Evolutionary conservation across 2,888 invertebrate genomes (phyloP), one percentile per base, ranked within the genome.

Genomic region (Leucoptera coffeella): DNA sequence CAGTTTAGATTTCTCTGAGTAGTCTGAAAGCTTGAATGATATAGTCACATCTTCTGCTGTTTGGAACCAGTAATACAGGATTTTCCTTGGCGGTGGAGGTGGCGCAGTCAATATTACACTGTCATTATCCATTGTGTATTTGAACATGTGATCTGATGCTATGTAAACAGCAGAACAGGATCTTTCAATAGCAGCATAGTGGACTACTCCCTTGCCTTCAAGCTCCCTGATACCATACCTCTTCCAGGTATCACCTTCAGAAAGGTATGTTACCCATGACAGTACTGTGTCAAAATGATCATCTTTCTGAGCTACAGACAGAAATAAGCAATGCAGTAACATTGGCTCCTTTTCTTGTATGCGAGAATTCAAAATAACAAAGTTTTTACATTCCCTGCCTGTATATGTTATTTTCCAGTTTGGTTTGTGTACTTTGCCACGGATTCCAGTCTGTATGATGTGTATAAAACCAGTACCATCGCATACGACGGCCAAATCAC

Each of bases 21-120:
- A 56, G 23, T 47, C 39, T 30, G 59, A 49, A n/a, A 75, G 42
- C 35, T 59, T 51, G 5, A 59, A 51, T 13, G 71, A 73, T 1
- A 88, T 42, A 1, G 71, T 73, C 4, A 90, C 45, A 35, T 85
- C 81, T 29, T 83, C 80, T 9, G 61, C 47, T 4, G 75, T 80
- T 56, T 90, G 88, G 5, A 73, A 54, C 88, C 88, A 90, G 2
- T 75, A 73, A 42, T 82, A 72, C 14, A 81, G 38, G 41, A 62
- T 42, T 59, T 71, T 41, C 33, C 38, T 45, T 7, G 39, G 35
- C 21, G 34, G 32, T 8, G 30, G 29, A 12, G 36, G 36, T 25
- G 34, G 35, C 25, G 42, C 37, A 8, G 41, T 40, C 19, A 35
- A 38, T 12, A 56, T 48, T 17, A 56, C 54, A 22, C 60, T 65